phyloP scores from a whole-genome alignment of 1,140 invertebrate genomes.

The Pachypeltis micranthus region DNA sequence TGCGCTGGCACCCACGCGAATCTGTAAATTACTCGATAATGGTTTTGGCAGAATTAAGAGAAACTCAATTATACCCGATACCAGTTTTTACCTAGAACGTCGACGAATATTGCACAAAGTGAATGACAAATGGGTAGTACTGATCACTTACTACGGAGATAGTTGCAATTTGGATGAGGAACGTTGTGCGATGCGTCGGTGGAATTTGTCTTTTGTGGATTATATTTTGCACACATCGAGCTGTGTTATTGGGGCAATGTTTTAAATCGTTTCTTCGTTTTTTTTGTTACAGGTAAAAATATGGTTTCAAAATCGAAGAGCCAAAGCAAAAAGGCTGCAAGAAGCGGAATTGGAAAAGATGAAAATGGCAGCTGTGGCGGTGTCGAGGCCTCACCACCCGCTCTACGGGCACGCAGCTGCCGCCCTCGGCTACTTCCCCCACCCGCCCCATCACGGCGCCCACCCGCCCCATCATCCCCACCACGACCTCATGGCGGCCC shows the following conservation, averaged over 20 bases:
- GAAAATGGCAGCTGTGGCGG: constrained; percentile 60
- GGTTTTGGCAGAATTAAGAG: too few species aligned
- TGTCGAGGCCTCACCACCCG: constrained; percentile 42
- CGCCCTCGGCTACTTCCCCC: constrained; percentile 29
- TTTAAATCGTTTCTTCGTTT: not conserved
- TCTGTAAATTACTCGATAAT: too few species aligned
- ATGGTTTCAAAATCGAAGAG: constrained; percentile 93
- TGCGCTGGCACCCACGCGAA: too few species aligned
- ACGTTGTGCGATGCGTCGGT: too few species aligned
- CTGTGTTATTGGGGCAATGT: too few species aligned
- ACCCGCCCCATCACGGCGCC: constrained; percentile 27
- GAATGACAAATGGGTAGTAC: too few species aligned
- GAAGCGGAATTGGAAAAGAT: constrained; percentile 87
- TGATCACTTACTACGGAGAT: too few species aligned
- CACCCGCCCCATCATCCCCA: constrained; percentile 18
- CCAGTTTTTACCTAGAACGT: too few species aligned
- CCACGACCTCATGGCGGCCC: constrained; percentile 13
- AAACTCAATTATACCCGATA: too few species aligned
- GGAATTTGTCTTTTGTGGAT: not conserved
- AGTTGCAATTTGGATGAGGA: too few species aligned
- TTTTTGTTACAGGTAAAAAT: constrained; percentile 71
- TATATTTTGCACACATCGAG: constrained; percentile 17
- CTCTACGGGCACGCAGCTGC: constrained; percentile 37
- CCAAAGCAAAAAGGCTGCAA: constrained; percentile 87
- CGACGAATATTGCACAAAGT: too few species aligned